A percentile compares a stretch with the other conserved stretches of the same genome.
phyloP scores from a whole-genome alignment of 2,888 invertebrate genomes.

The Pristionchus mayeri region DNA sequence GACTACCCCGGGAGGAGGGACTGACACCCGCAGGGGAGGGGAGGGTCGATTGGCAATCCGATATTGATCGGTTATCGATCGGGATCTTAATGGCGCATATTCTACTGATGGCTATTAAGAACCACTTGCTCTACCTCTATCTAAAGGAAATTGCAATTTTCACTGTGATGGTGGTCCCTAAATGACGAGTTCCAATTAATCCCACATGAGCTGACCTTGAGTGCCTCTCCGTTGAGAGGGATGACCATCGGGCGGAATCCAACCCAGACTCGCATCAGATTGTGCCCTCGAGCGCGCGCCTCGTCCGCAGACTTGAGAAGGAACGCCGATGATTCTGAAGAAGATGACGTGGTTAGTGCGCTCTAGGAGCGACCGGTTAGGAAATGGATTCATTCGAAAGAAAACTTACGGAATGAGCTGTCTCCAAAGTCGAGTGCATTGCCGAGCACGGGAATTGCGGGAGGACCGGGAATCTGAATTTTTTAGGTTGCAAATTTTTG shows the following conservation, averaged over 20 bases:
- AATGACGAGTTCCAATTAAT: too few species aligned
- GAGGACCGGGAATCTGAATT: slow-evolving; percentile 26
- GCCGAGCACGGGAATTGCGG: not conserved
- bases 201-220: slow-evolving; percentile 30
- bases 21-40: too few species aligned
- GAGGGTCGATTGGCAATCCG: too few species aligned
- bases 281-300: slow-evolving; percentile 12
- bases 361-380: too few species aligned
- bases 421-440: slow-evolving; percentile 35
- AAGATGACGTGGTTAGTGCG: not conserved
- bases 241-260: not conserved
- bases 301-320: slow-evolving; percentile 13
- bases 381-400: too few species aligned
- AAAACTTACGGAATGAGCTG: slow-evolving; percentile 19
- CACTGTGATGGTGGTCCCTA: too few species aligned
- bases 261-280: slow-evolving; percentile 40
- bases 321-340: not conserved
- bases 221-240: slow-evolving; percentile 44
- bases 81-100: too few species aligned
- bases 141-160: too few species aligned
- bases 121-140: too few species aligned
- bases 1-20: too few species aligned
- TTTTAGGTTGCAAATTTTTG: not conserved
- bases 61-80: too few species aligned
- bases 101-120: too few species aligned